Conservation (phyloP, 2,888 invertebrate species). For the Lithophane ornitopus region DNA sequence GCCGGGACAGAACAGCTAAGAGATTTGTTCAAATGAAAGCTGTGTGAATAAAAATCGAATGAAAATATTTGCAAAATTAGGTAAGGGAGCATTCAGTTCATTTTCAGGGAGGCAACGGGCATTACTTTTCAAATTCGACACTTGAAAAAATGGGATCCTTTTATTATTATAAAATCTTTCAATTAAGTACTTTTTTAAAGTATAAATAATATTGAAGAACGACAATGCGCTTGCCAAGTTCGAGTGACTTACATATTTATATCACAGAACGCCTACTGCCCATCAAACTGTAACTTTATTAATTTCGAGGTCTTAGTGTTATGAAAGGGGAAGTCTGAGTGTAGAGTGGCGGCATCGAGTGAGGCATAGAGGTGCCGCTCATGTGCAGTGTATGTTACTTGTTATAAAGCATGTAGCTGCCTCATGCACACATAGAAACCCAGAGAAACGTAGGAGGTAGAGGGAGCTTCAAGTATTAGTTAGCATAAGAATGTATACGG, state of each 20-base stretch:
- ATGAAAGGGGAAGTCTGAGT: constrained; percentile 48
- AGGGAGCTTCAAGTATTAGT: constrained; percentile 35
- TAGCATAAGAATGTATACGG: constrained; percentile 32
- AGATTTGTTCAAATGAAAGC: constrained; percentile 42
- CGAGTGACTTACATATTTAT: neutral
- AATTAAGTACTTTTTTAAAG: neutral
- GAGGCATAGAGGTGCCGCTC: constrained; percentile 40
- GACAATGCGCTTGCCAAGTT: neutral
- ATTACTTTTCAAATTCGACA: neutral
- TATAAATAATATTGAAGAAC: neutral
- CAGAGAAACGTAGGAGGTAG: constrained; percentile 27
- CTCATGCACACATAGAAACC: constrained; percentile 62
- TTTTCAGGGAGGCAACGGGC: neutral
- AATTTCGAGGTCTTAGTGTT: constrained; percentile 57
- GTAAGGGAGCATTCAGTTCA: constrained; percentile 29
- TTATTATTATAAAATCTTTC: neutral
- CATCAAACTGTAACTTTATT: neutral
- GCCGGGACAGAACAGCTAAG: constrained; percentile 61
- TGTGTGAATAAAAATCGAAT: constrained; percentile 37
- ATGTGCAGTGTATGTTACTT: constrained; percentile 51
- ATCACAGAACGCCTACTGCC: neutral
- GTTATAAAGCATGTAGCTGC: constrained; percentile 48
- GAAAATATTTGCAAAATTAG: constrained; percentile 33
- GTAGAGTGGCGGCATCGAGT: constrained; percentile 43
- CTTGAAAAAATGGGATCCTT: neutral